These are phyloP conservation scores for Lycocorax pyrrhopterus DNA, from an alignment of 2,113 vertebrate genomes.

Conservation along the genomic window DNA sequence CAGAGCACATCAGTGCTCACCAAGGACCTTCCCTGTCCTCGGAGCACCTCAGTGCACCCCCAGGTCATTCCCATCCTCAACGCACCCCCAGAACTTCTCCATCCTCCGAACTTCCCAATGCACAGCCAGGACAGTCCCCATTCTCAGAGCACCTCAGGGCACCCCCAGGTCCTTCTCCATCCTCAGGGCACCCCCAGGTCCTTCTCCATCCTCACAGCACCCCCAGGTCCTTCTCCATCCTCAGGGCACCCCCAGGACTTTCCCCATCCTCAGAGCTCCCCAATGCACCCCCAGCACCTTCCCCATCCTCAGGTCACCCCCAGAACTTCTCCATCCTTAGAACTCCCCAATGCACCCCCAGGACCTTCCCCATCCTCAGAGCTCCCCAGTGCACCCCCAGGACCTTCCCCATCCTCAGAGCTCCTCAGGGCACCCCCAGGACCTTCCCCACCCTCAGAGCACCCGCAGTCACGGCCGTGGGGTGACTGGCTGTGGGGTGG, in stretches of 20 bases:
- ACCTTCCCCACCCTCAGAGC: neutral
- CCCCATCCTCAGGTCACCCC: too few relatives aligned
- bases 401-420: too few relatives aligned
- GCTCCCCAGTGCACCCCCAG: too few relatives aligned
- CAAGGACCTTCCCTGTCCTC: neutral
- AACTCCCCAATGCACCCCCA: neutral
- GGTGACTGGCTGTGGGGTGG: rapidly evolving
- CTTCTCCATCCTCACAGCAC: neutral
- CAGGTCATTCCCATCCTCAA: neutral
- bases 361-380: neutral
- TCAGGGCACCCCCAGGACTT: neutral
- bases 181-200: neutral
- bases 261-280: neutral
- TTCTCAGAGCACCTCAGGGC: neutral
- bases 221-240: neutral
- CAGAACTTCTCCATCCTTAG: too few relatives aligned
- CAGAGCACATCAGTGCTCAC: neutral
- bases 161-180: too few relatives aligned
- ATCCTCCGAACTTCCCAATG: neutral
- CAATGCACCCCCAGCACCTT: too few relatives aligned
- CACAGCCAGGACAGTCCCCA: too few relatives aligned
- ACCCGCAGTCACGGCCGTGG: neutral
- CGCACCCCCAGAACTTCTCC: neutral
- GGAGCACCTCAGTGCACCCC: neutral
- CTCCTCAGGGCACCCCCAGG: neutral